These are phyloP conservation scores for Helobdella robusta DNA, from an alignment of 2,888 invertebrate genomes.

Conservation along the genomic window DNA sequence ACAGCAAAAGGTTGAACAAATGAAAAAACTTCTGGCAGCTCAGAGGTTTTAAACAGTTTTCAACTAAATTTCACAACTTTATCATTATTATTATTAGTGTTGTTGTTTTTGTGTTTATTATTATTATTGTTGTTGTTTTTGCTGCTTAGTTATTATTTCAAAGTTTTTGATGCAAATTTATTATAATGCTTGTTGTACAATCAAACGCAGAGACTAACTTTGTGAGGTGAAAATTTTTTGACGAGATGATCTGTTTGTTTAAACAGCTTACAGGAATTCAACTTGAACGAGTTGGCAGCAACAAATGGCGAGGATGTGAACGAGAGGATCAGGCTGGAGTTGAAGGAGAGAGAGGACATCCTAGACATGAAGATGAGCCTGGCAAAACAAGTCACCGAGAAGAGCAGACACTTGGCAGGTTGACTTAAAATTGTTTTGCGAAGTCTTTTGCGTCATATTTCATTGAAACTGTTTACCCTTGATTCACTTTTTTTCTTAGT, in stretches of 20 bases:
- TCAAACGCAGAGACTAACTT: too few species aligned
- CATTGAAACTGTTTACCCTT: too few species aligned
- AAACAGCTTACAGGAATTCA: constrained; percentile 19
- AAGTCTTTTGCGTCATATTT: too few species aligned
- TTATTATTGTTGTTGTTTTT: background rate
- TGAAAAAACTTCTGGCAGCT: constrained; percentile 12
- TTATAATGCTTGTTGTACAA: background rate
- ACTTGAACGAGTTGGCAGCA: constrained; percentile 7
- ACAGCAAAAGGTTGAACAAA: constrained; percentile 18
- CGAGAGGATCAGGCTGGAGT: constrained; percentile 22
- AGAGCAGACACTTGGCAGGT: constrained; percentile 91
- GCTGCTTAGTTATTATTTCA: background rate
- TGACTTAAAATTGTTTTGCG: too few species aligned
- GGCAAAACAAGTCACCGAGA: constrained; percentile 72
- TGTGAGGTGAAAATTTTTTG: background rate
- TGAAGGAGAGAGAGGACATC: constrained; percentile 68
- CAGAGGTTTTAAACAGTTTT: constrained; percentile 11
- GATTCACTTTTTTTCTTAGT: too few species aligned
- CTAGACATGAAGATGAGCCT: constrained; percentile 81
- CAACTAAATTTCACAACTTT: background rate
- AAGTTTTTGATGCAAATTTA: background rate
- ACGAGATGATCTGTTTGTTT: background rate
- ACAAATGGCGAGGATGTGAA: background rate
- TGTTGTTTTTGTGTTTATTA: background rate
- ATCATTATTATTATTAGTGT: background rate